Evolutionary conservation across 1,140 invertebrate species (phyloP), one percentile per base, ranked within the genome.

Genomic region (Drosophila subpulchrella): DNA sequence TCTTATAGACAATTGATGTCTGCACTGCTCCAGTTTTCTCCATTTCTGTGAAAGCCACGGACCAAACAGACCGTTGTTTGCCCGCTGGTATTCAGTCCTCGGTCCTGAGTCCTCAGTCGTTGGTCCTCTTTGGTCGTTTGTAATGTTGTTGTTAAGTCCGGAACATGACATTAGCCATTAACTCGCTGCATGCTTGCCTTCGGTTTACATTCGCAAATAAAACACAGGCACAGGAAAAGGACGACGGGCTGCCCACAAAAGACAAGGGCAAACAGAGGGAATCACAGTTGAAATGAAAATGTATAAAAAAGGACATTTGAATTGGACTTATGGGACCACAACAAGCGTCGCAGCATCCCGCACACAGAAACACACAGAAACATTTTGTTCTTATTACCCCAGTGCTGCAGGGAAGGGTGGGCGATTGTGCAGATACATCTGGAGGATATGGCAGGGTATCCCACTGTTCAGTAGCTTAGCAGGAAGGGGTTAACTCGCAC

Each of bases 301-400:
- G 84, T 89, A 89, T 89, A 89, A 89, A 89, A 89, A 89, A 89
- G 85, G 84, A 89, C 84, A 89, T 89, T 89, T 89, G 84, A 89
- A 89, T 89, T 90, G 84, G 84, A 89, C 84, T 89, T 89, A 89
- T 89, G 84, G 84, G 84, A 89, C 84, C 84, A 89, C 84, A 89
- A 73, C 74, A 83, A 77, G 66, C 81, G 50, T 48, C 70, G 61
- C 46, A 36, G 55, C 44, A 55, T 30, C 63, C 27, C 27, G 3
- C 55, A 59, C 48, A 66, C 30, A 54, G 34, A 55, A 34, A 67
- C 60, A 63, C 50, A 62, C 32, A 80, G 80, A 77, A 71, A 90
- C 84, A 89, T 89, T 89, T 90, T 89, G 89, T 89, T 81, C 70
- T 89, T 89, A 89, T 89, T 89, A 80, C 85, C 75, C 48, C 41